Evolutionary conservation across 2,888 invertebrate species (phyloP), one percentile per base, ranked within the genome.

Genomic region (Tachina grossa): DNA sequence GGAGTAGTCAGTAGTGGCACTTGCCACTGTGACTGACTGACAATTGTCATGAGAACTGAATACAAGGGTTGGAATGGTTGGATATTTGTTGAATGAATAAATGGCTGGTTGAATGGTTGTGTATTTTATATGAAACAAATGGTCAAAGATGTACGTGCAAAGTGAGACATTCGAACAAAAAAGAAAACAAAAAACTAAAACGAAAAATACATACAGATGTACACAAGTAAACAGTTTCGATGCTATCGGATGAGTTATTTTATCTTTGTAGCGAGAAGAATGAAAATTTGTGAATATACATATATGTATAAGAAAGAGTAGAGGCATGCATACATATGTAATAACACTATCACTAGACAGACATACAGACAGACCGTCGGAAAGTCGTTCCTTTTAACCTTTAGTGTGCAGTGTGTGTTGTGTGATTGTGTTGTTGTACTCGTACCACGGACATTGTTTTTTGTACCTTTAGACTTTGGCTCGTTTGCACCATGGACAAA

Each of bases 101-200:
- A 75, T 69, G 72, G 55, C n/a, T 72, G 72, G n/a, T 13, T 69
- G 47, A 22, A 53, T 65, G 9, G 22, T 69, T 68, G 61, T 55
- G 41, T 16, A 75, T 72, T 79, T 71, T 63, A 72, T 65, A 10
- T 65, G 47, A 43, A 82, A 71, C 57, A 83, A 76, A 83, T 76
- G 59, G 45, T 78, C 61, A 61, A 47, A 78, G 53, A 47, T 47
- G 71, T 77, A 77, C 69, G 63, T 82, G 59, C 51, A 66, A 71
- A 76, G 49, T 82, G 47, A 80, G 74, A 65, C 74, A 80, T 79
- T 61, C 45, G 61, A 59, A 65, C 47, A 41, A 41, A 22, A 49
- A 47, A 11, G 59, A 22, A 22, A 31, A 47, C 10, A 68, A 0
- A 13, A 3, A 41, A 11, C 16, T n/a, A 41, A 9, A 51, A 22